Base-by-base conservation (phyloP, 2,888 invertebrate genomes). In the Cybosia mesomella region DNA sequence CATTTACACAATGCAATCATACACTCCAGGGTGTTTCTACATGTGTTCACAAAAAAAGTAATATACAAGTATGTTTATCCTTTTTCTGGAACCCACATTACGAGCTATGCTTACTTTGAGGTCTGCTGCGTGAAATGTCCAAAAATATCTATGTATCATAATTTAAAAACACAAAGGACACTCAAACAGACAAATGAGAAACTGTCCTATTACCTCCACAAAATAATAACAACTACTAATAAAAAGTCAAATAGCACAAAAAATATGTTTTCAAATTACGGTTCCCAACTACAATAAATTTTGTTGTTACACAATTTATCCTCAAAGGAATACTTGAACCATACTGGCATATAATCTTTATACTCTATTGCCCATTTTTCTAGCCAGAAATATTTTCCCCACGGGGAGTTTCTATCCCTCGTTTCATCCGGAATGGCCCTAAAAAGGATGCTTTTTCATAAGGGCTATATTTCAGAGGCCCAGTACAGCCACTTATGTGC, bases 401-500 rank as follows among this genome's bases (percentile, higher is more conserved):
- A n/a, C 9, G 57, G 72, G 69, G 69, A 68, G 2, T 64, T 63
- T 58, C 36, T 28, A 67, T 68, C 58, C 62, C 64, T 70, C 72
- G 58, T 69, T 69, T 66, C 28, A 5, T 53, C 34, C 21, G 9
- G 1, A 65, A 74, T 53, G 58, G 43, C 54, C 36, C 8, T 53
- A 58, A 67, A 49, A 66, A 58, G 49, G n/a, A 57, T 71, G 58
- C 73, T 64, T 70, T 72, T 72, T 74, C 59, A 71, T 74, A 68
- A 43, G 53, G 66, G 15, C 36, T 61, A 54, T 73, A 67, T 74
- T 81, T 22, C 90, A 97, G 97, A 97, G 92, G 94, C 96, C 71
- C 96, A 96, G 79, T 98, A 98, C 90, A 95, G 96, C n/a, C 97
- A 97, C 82, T 92, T 98, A 75, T 98, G 98, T 84, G 95, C 96